These are phyloP conservation scores for Sinocyclocheilus grahami DNA, from an alignment of 2,113 vertebrate genomes.

Conservation along the genomic window DNA sequence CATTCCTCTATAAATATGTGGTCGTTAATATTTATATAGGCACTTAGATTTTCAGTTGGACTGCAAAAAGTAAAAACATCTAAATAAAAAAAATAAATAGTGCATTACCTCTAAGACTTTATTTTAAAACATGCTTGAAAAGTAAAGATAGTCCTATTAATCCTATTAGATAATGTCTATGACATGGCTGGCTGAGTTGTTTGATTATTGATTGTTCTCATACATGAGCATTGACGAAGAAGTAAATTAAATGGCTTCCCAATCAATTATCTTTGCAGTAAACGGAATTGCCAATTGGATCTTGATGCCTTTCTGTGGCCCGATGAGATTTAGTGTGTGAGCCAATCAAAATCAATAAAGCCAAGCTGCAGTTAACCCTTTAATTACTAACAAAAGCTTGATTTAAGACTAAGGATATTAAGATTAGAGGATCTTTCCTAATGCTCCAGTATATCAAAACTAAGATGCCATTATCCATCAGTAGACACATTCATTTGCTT, in stretches of 20 bases:
- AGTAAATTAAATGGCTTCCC: conserved; percentile 69
- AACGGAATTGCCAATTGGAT: conserved; percentile 70
- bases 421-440: neutral
- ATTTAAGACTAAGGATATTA: conserved; percentile 11
- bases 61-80: neutral
- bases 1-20: neutral
- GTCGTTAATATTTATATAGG: too few species aligned
- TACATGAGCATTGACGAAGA: conserved; percentile 67
- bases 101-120: neutral
- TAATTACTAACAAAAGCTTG: conserved; percentile 33
- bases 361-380: conserved; percentile 59
- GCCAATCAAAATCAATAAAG: conserved; percentile 66
- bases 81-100: neutral
- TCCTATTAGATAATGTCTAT: conserved; percentile 47
- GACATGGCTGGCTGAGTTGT: conserved; percentile 64
- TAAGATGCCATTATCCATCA: neutral
- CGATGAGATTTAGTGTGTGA: conserved; percentile 67
- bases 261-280: conserved; percentile 73
- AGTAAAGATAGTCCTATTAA: neutral
- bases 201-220: conserved; percentile 69
- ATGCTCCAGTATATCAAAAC: neutral
- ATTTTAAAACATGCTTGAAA: neutral
- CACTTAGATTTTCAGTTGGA: neutral
- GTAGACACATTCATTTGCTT: neutral
- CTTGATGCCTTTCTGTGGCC: conserved; percentile 65